Evolutionary conservation across 2,888 invertebrate species (phyloP), one percentile per base, ranked within the genome.

Genomic region (Tricholauxania praeusta): DNA sequence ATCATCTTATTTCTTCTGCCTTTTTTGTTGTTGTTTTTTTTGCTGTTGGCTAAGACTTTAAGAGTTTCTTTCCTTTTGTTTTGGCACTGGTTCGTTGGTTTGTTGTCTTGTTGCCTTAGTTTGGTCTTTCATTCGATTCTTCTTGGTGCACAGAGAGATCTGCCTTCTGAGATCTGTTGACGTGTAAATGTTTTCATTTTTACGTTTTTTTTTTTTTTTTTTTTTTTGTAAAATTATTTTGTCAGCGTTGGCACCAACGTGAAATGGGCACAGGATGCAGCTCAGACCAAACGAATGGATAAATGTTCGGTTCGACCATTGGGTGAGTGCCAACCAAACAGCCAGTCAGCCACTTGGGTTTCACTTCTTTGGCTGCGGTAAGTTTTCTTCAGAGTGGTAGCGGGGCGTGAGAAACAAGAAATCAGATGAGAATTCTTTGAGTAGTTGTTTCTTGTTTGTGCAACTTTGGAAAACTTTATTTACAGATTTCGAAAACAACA

Each of bases 381-480:
- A 70, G 63, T 72, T 73, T 63, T 57, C 47, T 15, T n/a, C 52
- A 70, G 47, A 59, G 59, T 28, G 59, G 52, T 17, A 22, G 28
- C 17, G 48, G 48, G n/a, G 48, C 51, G 32, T 51, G 17, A 14
- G 14, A 15, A 4, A 53, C 49, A 10, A 39, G 51, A 66, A 65
- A 73, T 64, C 67, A 71, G 73, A 70, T 70, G 71, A 73, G 68
- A 69, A 67, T 74, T 73, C 74, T 74, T 74, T 67, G 60, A 39
- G 32, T 70, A 76, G 72, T 76, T 75, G 72, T 76, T 77, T 75
- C 74, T 78, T 77, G 79, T 80, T 81, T 78, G 77, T 76, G 76
- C 76, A 80, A 80, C 78, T 81, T 81, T 80, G 79, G 72, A 80
- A 81, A 81, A 80, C 78, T 81, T 80, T 81, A 78, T 79, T 79